Evolutionary conservation across 2,888 invertebrate genomes (phyloP).

Genomic region (Koerneria pararmatus): DNA sequence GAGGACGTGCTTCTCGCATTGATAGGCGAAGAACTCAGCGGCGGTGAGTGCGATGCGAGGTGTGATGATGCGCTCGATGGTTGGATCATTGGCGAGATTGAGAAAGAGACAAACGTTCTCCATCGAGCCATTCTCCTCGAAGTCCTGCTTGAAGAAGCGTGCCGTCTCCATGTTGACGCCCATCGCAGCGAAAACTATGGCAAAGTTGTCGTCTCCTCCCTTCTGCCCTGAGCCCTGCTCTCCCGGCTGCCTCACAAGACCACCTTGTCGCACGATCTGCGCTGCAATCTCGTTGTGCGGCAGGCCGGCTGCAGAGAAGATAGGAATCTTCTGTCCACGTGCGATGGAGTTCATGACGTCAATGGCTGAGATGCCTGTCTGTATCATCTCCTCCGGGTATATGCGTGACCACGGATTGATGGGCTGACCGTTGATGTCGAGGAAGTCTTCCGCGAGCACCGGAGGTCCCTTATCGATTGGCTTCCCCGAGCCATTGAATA

Average conservation of each 20-base stretch:
- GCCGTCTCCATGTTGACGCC: constrained; percentile 82
- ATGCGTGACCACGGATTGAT: constrained; percentile 99
- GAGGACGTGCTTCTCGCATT: constrained; percentile 97
- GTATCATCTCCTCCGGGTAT: constrained; percentile 99
- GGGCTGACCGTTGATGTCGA: constrained; percentile 95
- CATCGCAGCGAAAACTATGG: constrained; percentile 99
- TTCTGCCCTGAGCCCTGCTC: constrained; percentile 1
- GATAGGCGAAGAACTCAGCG: constrained; percentile 97
- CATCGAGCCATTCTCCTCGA: constrained; percentile 79
- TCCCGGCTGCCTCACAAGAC: neutral
- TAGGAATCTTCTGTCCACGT: constrained; percentile 92
- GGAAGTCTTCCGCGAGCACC: constrained; percentile 91
- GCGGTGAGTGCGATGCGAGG: constrained; percentile 93
- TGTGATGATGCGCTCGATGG: constrained; percentile 98
- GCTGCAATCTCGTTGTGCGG: constrained; percentile 83
- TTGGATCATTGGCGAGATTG: constrained; percentile 97
- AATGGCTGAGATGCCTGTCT: constrained; percentile 94
- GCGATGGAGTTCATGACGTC: constrained; percentile 99
- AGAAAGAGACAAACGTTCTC: constrained; percentile 98
- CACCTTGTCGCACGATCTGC: constrained; percentile 22
- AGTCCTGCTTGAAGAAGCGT: constrained; percentile 92
- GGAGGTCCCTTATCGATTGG: constrained; percentile 92
- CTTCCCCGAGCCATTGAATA: constrained; percentile 98
- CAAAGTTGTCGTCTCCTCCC: constrained; percentile 80
- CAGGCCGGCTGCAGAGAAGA: constrained; percentile 97